These are phyloP conservation scores for Phoebastria nigripes DNA, from an alignment of 2,797 vertebrate genomes.

Conservation along the genomic window DNA sequence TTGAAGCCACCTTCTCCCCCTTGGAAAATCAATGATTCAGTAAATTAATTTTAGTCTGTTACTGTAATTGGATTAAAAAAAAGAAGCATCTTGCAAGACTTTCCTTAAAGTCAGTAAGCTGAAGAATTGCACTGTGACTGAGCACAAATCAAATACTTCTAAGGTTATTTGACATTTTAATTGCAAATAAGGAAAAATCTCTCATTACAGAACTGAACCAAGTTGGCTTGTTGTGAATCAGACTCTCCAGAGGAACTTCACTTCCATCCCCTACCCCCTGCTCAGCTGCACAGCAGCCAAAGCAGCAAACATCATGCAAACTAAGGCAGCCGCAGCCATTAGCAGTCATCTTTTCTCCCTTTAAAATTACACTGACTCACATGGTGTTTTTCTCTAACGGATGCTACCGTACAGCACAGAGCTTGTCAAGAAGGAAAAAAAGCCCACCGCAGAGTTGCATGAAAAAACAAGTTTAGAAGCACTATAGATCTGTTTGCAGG, in stretches of 20 bases:
- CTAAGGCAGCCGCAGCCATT: neutral
- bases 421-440: neutral
- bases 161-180: slow-evolving; percentile 19
- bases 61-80: slow-evolving; percentile 40
- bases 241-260: neutral
- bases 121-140: neutral
- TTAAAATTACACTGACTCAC: neutral
- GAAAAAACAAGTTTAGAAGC: neutral
- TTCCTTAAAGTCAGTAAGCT: slow-evolving; percentile 23
- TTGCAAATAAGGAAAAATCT: slow-evolving; percentile 13
- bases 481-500: neutral
- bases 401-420: neutral
- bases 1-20: slow-evolving; percentile 33
- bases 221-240: neutral
- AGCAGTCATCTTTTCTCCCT: neutral
- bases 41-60: slow-evolving; percentile 63
- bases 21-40: slow-evolving; percentile 62
- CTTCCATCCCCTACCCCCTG: neutral
- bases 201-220: neutral
- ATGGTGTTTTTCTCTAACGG: neutral
- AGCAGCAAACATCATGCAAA: neutral
- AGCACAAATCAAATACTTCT: slow-evolving; percentile 18
- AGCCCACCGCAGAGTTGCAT: neutral
- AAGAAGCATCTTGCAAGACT: neutral
- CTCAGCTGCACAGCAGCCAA: neutral